Evolutionary conservation across 1,140 invertebrate genomes (phyloP).

Genomic region (Drosophila malerkotliana): DNA sequence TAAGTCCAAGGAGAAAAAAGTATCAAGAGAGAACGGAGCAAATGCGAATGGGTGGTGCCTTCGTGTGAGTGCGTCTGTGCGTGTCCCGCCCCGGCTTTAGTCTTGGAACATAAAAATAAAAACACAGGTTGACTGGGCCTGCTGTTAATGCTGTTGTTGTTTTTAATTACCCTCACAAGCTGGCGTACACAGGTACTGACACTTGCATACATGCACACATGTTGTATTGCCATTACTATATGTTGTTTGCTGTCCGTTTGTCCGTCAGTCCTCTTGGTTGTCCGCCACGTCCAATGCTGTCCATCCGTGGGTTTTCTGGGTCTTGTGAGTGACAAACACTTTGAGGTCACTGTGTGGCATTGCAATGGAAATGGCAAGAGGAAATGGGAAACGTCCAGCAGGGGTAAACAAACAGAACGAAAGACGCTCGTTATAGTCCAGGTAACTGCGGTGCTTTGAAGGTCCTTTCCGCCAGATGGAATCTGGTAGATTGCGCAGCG

Average conservation of each 20-base stretch:
- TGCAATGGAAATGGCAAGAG: conserved; percentile 58
- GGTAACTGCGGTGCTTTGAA: conserved; percentile 27
- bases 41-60: conserved; percentile 10
- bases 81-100: conserved; percentile 37
- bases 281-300: background rate
- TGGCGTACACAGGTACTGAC: conserved; percentile 19
- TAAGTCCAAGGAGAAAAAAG: conserved; percentile 74
- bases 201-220: conserved; percentile 29
- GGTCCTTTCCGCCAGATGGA: conserved; percentile 15
- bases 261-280: conserved; percentile 1
- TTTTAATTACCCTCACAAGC: conserved; percentile 67
- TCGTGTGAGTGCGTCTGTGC: conserved; percentile 26
- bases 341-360: conserved; percentile 72
- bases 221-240: conserved; percentile 32
- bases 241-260: conserved; percentile 30
- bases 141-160: conserved; percentile 53
- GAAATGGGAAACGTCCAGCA: conserved; percentile 35
- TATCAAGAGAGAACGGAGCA: conserved; percentile 40
- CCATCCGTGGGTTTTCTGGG: conserved; percentile 21
- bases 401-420: conserved; percentile 41
- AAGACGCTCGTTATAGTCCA: conserved; percentile 22
- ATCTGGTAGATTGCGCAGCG: conserved; percentile 18
- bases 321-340: conserved; percentile 52
- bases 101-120: conserved; percentile 57
- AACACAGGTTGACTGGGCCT: conserved; percentile 62